phyloP scores from a whole-genome alignment of 35 echinoderm and acorn worm genomes.

The Heliocidaris tuberculata region DNA sequence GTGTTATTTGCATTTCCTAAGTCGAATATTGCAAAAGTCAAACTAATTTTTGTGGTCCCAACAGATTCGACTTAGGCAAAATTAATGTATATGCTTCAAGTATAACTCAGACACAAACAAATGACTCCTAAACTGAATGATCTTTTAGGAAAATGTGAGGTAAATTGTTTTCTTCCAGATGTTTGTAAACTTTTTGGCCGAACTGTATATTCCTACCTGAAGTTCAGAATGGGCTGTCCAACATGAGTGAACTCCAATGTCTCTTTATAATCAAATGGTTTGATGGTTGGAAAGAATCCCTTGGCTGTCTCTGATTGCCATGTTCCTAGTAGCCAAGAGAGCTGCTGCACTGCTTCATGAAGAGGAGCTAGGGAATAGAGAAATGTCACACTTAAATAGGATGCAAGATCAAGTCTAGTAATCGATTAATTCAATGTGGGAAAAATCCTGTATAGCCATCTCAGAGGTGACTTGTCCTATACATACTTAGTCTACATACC shows the following conservation, averaged over 20 bases:
- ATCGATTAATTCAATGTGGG: conserved; percentile 14
- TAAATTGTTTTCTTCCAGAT: no score
- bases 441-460: background rate
- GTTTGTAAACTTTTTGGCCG: no score
- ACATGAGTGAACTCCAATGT: conserved; percentile 38
- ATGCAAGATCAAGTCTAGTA: background rate
- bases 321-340: conserved; percentile 47
- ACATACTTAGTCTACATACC: no score
- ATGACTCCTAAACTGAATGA: no score
- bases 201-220: conserved; percentile 4
- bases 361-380: background rate
- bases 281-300: conserved; percentile 55
- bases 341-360: conserved; percentile 31
- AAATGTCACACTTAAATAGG: background rate
- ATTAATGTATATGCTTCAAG: no score
- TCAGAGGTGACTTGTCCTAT: background rate
- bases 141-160: no score
- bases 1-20: no score
- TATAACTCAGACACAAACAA: no score
- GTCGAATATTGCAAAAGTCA: no score
- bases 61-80: no score
- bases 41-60: no score
- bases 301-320: conserved; percentile 43
- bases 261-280: conserved; percentile 49
- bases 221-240: conserved; percentile 54